Base-by-base conservation (phyloP, 2,113 vertebrate species). In the Chelonoidis abingdonii region DNA sequence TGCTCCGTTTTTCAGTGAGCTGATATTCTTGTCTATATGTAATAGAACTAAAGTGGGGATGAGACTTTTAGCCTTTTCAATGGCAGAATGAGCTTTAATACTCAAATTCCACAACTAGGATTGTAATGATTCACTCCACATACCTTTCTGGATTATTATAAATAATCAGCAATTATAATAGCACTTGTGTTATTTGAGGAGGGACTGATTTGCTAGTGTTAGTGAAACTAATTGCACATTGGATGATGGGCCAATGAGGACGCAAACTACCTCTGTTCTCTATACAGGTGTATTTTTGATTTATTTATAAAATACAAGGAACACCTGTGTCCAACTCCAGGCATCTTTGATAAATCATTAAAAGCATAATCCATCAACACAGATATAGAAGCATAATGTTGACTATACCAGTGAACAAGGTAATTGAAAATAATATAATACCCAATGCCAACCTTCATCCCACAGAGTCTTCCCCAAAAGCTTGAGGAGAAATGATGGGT, bases 21-120 rank as follows among this genome's bases (percentile, higher is more conserved):
- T 65, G 76, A 27, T 47, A 22, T 4, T 54, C 4, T 7, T 91
- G 4, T 78, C 92, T 85, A 85, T 87, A 79, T 83, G 22, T 57
- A 65, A 41, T 8, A 75, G 31, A 38, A 52, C 6, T 85, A 8
- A 56, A 0, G 1, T 16, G 80, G 47, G 14, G 41, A 59, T 79
- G 83, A 84, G 92, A 69, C 6, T 83, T 79, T 9, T 24, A n/a
- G 13, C 3, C 29, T 83, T 47, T 75, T 95, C 93, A 78, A 87
- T 41, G 7, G 17, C 50, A 85, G 59, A 31, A 50, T 41, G 49
- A 83, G 3, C 10, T 44, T 75, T 88, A 93, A 38, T 10, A 17
- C 17, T 85, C 21, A 1, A 0, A 80, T 93, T 89, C 53, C 12
- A 1, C 8, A 1, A 31, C 22, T 87, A 17, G 5, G 19, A 76